A percentile compares a stretch with the other conserved stretches of the same genome.
Evolutionary conservation across 2,113 vertebrate genomes (phyloP).

Genomic region (Hippocampus guttulatus): DNA sequence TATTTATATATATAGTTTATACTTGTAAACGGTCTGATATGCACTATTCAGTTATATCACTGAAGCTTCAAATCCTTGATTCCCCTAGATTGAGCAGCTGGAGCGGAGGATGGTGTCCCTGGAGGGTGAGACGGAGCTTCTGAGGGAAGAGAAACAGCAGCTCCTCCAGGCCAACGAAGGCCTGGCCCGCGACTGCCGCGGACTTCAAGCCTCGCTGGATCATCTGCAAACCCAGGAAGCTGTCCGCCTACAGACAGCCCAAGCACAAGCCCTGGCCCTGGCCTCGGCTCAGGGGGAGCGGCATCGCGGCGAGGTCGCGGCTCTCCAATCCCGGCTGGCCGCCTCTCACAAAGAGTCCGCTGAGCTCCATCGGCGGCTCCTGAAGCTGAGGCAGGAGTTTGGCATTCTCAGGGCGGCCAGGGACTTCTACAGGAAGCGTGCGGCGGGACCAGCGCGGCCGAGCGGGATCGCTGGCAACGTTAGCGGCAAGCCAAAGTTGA

Average conservation of each 20-base stretch:
- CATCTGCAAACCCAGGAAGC: constrained; percentile 63
- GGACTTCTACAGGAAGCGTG: constrained; percentile 62
- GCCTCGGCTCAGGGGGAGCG: constrained; percentile 53
- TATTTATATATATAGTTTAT: background rate
- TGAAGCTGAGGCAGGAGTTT: constrained; percentile 71
- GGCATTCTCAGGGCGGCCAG: constrained; percentile 72
- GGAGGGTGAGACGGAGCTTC: constrained; percentile 72
- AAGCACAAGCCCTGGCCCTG: constrained; percentile 42
- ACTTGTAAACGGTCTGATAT: constrained; percentile 7
- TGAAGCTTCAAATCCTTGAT: constrained; percentile 33
- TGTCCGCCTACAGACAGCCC: constrained; percentile 62
- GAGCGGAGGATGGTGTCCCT: constrained; percentile 75
- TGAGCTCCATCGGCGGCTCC: constrained; percentile 69
- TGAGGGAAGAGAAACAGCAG: constrained; percentile 75
- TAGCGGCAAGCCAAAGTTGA: constrained; percentile 81
- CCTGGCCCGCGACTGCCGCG: constrained; percentile 67
- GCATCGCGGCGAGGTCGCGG: constrained; percentile 66
- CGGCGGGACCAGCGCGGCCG: constrained; percentile 20
- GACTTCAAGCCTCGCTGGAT: constrained; percentile 73
- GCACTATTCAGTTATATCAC: constrained; percentile 9
- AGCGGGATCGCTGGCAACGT: constrained; percentile 59
- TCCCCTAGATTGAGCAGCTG: constrained; percentile 75
- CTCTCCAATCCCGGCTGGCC: constrained; percentile 68
- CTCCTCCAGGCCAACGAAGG: constrained; percentile 72
- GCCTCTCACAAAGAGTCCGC: constrained; percentile 67